Evolutionary conservation across 2,888 invertebrate species (phyloP), one percentile per base, ranked within the genome.

Genomic region (Philereme transversata): DNA sequence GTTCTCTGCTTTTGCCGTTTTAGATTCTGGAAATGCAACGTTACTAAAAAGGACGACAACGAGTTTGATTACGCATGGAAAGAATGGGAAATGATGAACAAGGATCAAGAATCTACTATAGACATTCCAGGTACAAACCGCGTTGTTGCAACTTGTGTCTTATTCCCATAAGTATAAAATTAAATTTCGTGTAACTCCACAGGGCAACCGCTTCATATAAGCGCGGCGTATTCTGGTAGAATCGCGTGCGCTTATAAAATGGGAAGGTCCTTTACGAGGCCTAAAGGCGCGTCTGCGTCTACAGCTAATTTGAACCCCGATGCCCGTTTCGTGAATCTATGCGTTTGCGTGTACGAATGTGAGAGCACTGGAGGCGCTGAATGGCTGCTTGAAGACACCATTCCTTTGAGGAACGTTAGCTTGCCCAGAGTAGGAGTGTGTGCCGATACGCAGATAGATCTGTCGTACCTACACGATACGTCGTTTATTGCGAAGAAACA

Each of bases 331-430:
- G 97, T 98, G 34, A 97, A 98, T 83, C 92, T 98, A 0, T 97
- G 97, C 86, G 98, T 99, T 5, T 98, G 98, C 48, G 99, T 99
- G 68, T 99, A 99, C 89, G 99, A 99, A 85, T 99, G 99, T 84
- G 99, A 99, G 90, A 99, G 99, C 69, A 99, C 99, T 5, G 99
- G 91, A 5, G 99, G 97, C 60, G 96, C 96, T 44, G 97, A 97
- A 77, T 99, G 99, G 99, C 94, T 98, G 48, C 90, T 98, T 8
- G 99, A 99, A 83, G 99, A 99, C 75, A 98, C 97, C 0, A 98
- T 99, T 71, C 97, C 98, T 71, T 87, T 99, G 74, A 96, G 97
- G 81, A 98, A 99, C 81, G 97, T 99, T 65, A 97, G 97, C 80
- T 86, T 99, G 71, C 97, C 97, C 0, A 89, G 97, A 54, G 96